Percentiles rank a stretch among this genome's conserved stretches.
phyloP scores from a whole-genome alignment of 2,113 vertebrate genomes.

The Elgaria multicarinata region DNA sequence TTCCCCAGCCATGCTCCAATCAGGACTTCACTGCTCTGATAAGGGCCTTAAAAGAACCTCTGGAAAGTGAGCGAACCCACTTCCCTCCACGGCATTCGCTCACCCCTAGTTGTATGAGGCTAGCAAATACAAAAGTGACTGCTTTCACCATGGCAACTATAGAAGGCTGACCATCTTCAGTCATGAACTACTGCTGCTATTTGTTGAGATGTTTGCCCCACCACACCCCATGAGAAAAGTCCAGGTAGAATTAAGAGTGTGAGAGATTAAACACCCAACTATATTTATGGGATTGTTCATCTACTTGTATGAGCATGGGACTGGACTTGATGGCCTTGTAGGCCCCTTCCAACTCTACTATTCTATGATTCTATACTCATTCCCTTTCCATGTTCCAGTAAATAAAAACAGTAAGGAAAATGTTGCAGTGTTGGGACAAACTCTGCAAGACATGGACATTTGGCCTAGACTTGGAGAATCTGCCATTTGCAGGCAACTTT shows the following conservation, averaged over 20 bases:
- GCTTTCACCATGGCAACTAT: conserved; percentile 29
- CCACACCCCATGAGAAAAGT: conserved; percentile 8
- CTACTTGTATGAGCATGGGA: no score
- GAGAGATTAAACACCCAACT: background rate
- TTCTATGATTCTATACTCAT: no score
- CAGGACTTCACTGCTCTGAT: no score
- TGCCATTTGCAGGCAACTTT: background rate
- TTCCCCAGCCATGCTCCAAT: no score
- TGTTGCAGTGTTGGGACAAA: background rate
- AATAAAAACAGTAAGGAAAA: background rate
- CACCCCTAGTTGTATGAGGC: no score
- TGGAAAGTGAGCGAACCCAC: no score
- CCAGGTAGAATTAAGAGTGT: background rate
- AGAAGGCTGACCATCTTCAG: conserved; percentile 28
- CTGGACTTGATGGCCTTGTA: no score
- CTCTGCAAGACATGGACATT: background rate
- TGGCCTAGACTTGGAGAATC: background rate
- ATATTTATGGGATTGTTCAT: background rate
- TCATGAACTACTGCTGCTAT: conserved; percentile 43
- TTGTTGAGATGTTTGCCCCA: background rate
- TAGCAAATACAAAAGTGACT: conserved; percentile 60
- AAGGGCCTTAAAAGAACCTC: no score
- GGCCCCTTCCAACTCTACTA: no score
- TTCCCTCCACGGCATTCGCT: no score
- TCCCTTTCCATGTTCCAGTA: background rate